phyloP scores from a whole-genome alignment of 2,113 vertebrate species.

The Chlamydotis undulata region DNA sequence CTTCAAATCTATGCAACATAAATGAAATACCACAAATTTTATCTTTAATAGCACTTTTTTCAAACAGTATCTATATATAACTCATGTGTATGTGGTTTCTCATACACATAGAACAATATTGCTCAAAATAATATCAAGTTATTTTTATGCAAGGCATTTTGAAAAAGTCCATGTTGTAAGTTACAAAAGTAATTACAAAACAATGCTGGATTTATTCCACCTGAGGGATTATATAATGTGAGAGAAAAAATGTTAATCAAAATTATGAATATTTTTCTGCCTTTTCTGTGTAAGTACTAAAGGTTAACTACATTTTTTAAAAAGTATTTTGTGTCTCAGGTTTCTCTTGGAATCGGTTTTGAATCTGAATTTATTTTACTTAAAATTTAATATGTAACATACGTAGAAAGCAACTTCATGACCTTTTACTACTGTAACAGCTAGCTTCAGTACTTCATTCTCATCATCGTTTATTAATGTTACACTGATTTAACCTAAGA shows the following conservation, averaged over 20 bases:
- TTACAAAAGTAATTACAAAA: not conserved
- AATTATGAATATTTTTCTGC: not conserved
- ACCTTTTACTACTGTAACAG: not conserved
- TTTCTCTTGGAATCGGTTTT: not conserved
- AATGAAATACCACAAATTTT: slow-evolving; percentile 16
- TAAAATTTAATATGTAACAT: not conserved
- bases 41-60: not conserved
- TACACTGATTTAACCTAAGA: not conserved
- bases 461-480: not conserved
- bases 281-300: not conserved
- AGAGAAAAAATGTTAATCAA: not conserved
- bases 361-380: not conserved
- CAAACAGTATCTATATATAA: not conserved
- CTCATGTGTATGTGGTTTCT: not conserved
- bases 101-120: not conserved
- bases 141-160: not conserved
- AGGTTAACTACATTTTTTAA: not conserved
- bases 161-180: not conserved
- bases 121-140: not conserved
- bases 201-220: not conserved
- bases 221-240: not conserved
- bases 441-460: not conserved
- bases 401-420: not conserved
- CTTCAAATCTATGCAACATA: slow-evolving; percentile 32
- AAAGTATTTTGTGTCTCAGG: not conserved